Evolutionary conservation across 2,797 vertebrate species (phyloP).

Genomic region (Varecia variegata): DNA sequence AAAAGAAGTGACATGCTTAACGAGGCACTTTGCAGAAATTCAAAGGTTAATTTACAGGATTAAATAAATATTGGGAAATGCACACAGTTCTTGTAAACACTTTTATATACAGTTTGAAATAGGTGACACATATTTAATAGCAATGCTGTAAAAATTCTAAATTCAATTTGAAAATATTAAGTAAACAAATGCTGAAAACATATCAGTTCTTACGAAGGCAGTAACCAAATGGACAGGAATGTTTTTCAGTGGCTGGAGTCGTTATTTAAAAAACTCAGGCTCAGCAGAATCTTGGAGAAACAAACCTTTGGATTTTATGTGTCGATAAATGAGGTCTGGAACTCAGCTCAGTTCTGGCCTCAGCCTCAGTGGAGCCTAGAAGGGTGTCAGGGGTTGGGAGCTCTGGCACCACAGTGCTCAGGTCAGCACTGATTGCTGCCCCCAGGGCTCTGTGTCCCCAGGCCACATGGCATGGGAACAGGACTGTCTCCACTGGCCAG

Average conservation of each 20-base stretch:
- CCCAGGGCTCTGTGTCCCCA: neutral
- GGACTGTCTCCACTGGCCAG: neutral
- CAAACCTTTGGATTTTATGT: slow-evolving; percentile 7
- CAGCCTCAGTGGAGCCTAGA: neutral
- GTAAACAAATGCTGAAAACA: slow-evolving; percentile 31
- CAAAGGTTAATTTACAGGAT: slow-evolving; percentile 63
- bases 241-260: slow-evolving; percentile 4
- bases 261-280: neutral
- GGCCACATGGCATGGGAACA: neutral
- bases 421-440: neutral
- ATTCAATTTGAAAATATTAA: slow-evolving; percentile 54
- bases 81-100: slow-evolving; percentile 42
- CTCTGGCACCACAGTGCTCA: neutral
- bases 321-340: neutral
- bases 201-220: neutral
- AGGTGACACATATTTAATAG: slow-evolving; percentile 49
- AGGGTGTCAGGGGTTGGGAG: neutral
- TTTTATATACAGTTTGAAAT: slow-evolving; percentile 41
- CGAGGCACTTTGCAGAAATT: slow-evolving; percentile 45
- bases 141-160: slow-evolving; percentile 17
- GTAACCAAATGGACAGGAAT: neutral
- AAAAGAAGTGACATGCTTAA: slow-evolving; percentile 46
- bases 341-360: neutral
- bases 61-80: slow-evolving; percentile 50
- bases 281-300: neutral